Base-by-base conservation (phyloP, 1,140 invertebrate genomes). In the Helicoverpa armigera region DNA sequence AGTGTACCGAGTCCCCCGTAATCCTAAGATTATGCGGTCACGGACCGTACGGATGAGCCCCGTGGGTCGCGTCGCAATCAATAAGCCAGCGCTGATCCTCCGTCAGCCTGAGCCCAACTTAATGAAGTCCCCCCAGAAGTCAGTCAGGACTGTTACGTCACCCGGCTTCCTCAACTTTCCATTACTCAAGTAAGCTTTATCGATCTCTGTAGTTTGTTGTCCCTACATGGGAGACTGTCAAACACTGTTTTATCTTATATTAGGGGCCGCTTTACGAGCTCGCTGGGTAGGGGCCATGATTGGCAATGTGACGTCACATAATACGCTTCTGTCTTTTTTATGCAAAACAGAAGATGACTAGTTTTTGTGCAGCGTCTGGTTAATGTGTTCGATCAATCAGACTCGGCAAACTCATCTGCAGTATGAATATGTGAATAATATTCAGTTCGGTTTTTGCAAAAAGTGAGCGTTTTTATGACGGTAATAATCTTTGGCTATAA, bases 21-120 rank as follows among this genome's bases (percentile, higher is more conserved):
- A 86, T 86, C 83, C 79, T 29, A 43, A 79, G 85, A 83, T 86
- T 86, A 86, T 50, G 80, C 63, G 79, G 80, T 75, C 35, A 80
- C 53, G 63, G 80, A 48, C 75, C 50, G 50, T 77, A 50, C 51
- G 67, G 70, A 69, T 63, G 75, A 76, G 78, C 53, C n/a, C 70
- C 58, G 53, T 50, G 72, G 65, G 79, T 43, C 50, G 77, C 53
- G 58, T 78, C 76, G 82, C 80, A 80, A 83, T 83, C 84, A 85
- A 83, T 85, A 82, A 85, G 78, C 82, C 67, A 29, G 61, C 72
- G 16, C 73, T 56, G 77, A 81, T 81, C 79, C 73, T 18, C 18
- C 77, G 79, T 51, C 72, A 43, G 69, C 81, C 70, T 83, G 67
- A 84, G 60, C 72, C 79, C 65, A 63, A 81, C 80, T 81, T 80